Conservation (phyloP, 92 coral and sea anemone genomes). For the Umimayanthus chanpuru region DNA sequence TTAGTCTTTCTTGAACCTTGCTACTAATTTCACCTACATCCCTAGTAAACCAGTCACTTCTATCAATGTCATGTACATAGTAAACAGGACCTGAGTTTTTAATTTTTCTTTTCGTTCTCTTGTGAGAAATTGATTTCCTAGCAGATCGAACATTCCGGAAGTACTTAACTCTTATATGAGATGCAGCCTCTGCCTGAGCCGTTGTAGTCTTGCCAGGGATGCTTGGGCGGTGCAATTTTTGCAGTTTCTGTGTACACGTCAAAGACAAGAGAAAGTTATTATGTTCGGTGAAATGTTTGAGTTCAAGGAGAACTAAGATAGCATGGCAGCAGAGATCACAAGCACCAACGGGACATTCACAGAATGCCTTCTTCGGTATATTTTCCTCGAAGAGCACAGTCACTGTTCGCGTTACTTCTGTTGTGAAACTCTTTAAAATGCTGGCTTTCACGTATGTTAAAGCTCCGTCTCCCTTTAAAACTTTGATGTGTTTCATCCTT, state of each 20-base stretch:
- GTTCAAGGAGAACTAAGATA: conserved; percentile 16
- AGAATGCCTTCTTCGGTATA: conserved; percentile 55
- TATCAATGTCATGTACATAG: conserved; percentile 14
- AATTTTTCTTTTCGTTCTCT: conserved; percentile 50
- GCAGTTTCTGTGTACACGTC: conserved; percentile 55
- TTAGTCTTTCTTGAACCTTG: conserved; percentile 37
- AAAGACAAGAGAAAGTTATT: conserved; percentile 28
- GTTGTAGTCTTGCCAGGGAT: conserved; percentile 30
- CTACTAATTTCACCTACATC: conserved; percentile 43
- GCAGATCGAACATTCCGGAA: conserved; percentile 44
- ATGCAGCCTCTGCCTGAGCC: conserved; percentile 48
- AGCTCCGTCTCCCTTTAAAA: conserved; percentile 25
- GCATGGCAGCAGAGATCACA: conserved; percentile 42
- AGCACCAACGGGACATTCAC: conserved; percentile 56
- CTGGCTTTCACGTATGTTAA: conserved; percentile 49
- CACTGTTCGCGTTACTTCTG: conserved; percentile 58
- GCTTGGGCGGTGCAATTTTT: conserved; percentile 52
- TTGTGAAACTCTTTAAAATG: conserved; percentile 51
- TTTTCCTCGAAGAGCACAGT: conserved; percentile 48
- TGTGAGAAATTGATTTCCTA: conserved; percentile 43
- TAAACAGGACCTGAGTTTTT: conserved; percentile 21
- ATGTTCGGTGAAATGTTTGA: conserved; percentile 30
- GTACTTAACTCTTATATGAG: conserved; percentile 48
- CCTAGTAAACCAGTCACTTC: conserved; percentile 42
- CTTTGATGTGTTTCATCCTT: conserved; percentile 57